Percentiles rank a stretch among this genome's conserved stretches.
Evolutionary conservation across 2,797 vertebrate species (phyloP).

Genomic region (Pseudochirops corinnae): DNA sequence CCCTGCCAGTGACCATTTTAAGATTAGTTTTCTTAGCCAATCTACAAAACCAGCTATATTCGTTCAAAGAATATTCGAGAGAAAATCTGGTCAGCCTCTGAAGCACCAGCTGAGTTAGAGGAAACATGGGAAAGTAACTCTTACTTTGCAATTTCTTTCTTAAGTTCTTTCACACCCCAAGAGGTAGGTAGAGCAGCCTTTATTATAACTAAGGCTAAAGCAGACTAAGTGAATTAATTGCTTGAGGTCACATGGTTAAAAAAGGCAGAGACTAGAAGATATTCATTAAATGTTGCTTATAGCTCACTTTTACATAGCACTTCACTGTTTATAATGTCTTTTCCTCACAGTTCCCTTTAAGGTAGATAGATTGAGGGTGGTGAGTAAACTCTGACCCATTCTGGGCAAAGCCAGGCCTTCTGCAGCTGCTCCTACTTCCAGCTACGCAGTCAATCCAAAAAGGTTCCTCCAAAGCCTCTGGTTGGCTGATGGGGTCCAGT

Average conservation of each 20-base stretch:
- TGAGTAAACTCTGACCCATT: neutral
- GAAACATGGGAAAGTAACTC: neutral
- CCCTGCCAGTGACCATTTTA: neutral
- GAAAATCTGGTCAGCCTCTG: neutral
- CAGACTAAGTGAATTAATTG: neutral
- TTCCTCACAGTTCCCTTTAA: neutral
- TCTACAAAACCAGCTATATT: neutral
- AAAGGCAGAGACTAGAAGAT: neutral
- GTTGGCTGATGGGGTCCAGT: neutral
- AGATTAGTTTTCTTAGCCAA: neutral
- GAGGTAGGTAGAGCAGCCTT: neutral
- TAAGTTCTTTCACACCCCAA: neutral
- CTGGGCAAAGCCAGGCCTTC: neutral
- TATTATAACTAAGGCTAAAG: neutral
- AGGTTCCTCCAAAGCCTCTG: neutral
- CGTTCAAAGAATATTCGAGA: neutral
- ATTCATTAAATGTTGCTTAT: neutral
- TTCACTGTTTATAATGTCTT: neutral
- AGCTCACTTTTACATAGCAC: neutral
- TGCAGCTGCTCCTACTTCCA: neutral
- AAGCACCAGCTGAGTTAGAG: neutral
- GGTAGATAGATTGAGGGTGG: neutral
- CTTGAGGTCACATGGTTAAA: neutral
- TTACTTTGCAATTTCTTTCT: neutral
- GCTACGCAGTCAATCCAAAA: neutral